A percentile compares a stretch with the other conserved stretches of the same genome.
These are phyloP conservation scores for Plecotus auritus DNA, from an alignment of 2,113 vertebrate species.

Conservation along the genomic window DNA sequence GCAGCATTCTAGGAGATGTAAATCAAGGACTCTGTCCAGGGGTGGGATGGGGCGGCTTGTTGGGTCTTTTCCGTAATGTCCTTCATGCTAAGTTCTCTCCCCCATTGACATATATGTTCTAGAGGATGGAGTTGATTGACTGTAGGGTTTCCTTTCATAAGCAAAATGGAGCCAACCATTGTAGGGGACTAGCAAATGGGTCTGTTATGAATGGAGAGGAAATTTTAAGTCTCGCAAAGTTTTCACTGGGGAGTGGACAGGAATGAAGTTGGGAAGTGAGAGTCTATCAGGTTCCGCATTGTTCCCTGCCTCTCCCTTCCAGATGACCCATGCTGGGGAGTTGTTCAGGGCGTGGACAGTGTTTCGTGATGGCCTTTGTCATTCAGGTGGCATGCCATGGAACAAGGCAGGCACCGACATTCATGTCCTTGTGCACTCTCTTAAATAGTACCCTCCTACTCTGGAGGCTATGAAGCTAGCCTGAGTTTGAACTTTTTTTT, in stretches of 20 bases:
- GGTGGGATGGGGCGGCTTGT: neutral
- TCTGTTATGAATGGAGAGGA: neutral
- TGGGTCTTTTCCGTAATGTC: neutral
- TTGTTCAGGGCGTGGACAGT: neutral
- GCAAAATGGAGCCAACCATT: neutral
- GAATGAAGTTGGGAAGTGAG: neutral
- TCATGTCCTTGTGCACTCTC: neutral
- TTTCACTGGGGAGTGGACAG: neutral
- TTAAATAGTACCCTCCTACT: constrained; percentile 42
- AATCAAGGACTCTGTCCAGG: neutral
- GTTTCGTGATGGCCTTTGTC: neutral
- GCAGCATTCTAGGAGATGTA: neutral
- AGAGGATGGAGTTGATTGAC: neutral
- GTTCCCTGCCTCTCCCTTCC: neutral
- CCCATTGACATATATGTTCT: neutral
- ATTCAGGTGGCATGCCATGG: neutral
- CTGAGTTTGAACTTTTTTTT: constrained; percentile 34
- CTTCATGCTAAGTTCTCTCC: neutral
- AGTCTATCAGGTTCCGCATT: neutral
- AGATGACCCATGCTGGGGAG: neutral
- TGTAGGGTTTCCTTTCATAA: neutral
- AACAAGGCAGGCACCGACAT: neutral
- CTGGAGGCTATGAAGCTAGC: constrained; percentile 19
- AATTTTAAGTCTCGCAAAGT: neutral
- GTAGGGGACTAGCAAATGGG: neutral